Base-by-base conservation (phyloP, 2,888 invertebrate species). In the Lampropteryx suffumata region DNA sequence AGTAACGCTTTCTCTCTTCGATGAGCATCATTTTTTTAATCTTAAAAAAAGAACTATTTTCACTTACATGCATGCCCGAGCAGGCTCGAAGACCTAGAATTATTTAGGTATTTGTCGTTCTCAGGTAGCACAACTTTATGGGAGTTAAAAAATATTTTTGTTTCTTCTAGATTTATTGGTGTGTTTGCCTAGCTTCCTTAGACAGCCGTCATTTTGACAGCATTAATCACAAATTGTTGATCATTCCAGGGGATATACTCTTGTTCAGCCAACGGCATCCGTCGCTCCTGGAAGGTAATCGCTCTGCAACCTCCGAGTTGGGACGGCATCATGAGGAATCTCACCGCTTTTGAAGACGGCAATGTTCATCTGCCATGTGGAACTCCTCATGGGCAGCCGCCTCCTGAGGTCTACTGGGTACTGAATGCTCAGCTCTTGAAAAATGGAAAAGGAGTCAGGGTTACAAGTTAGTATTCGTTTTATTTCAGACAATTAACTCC, bases 361-460 rank as follows among this genome's bases (percentile, higher is more conserved):
- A 70, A 65, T 2, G 87, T 84, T 0, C 75, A 73, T 7, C 71
- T 89, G 0, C 67, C 76, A 0, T 92, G 92, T 30, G 95, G 95
- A 39, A 76, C 77, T 2, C 93, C 94, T 0, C 90, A 88, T 6
- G 97, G 97, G 0, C 92, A 93, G 37, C 97, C 97, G 0, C 84
- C 92, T 30, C 97, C 98, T 0, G 86, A 88, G 2, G 91, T 97
- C 27, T 93, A 94, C 59, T 98, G 98, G 98, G 88, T 97, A 50
- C 92, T 97, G 44, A 97, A 98, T 73, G 96, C 97, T 0, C 93
- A 94, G 57, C 92, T 93, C 2, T 91, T 97, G 28, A 81, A 85
- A 41, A 91, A 58, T 13, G 82, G 78, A 2, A 80, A 81, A 21
- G 80, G 76, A 2, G 64, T 85, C 6, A 74, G 64, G 28, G 62